Evolutionary conservation across 2,113 vertebrate species (phyloP).

Genomic region (Thunnus maccoyii): DNA sequence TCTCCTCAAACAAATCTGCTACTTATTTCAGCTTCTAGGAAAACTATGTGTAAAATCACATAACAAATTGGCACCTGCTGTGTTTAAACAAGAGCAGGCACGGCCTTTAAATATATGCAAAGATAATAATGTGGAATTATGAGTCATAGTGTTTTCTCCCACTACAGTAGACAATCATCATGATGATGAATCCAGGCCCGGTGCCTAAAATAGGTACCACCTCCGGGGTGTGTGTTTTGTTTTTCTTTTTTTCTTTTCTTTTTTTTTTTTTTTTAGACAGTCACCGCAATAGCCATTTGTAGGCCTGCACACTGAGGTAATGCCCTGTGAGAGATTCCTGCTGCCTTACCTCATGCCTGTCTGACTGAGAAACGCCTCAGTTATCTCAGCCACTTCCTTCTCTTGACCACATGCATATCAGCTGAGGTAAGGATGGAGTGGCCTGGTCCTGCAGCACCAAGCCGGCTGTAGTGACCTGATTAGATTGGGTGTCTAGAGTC

Average conservation of each 20-base stretch:
- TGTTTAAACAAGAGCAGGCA: constrained; percentile 65
- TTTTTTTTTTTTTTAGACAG: constrained; percentile 8
- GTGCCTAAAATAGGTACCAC: constrained; percentile 77
- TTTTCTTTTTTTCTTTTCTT: neutral
- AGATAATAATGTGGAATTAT: constrained; percentile 49
- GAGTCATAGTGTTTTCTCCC: constrained; percentile 64
- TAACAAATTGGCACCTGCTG: constrained; percentile 35
- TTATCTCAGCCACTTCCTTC: constrained; percentile 83
- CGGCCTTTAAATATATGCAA: constrained; percentile 45
- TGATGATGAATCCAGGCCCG: constrained; percentile 21
- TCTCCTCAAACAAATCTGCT: constrained; percentile 26
- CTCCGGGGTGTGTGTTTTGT: constrained; percentile 43
- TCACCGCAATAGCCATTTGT: constrained; percentile 35
- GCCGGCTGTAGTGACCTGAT: constrained; percentile 64
- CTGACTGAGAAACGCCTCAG: constrained; percentile 68
- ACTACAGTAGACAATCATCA: constrained; percentile 48
- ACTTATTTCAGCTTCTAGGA: constrained; percentile 8
- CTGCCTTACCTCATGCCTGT: constrained; percentile 76
- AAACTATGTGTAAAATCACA: constrained; percentile 43
- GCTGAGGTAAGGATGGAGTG: constrained; percentile 76
- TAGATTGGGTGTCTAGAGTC: constrained; percentile 71
- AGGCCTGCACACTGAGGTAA: constrained; percentile 76
- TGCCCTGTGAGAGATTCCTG: constrained; percentile 76
- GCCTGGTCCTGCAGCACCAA: constrained; percentile 46
- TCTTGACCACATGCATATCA: constrained; percentile 81